Conservation (phyloP, 2,888 invertebrate genomes). For the Spatulosminthurus flaviceps region DNA sequence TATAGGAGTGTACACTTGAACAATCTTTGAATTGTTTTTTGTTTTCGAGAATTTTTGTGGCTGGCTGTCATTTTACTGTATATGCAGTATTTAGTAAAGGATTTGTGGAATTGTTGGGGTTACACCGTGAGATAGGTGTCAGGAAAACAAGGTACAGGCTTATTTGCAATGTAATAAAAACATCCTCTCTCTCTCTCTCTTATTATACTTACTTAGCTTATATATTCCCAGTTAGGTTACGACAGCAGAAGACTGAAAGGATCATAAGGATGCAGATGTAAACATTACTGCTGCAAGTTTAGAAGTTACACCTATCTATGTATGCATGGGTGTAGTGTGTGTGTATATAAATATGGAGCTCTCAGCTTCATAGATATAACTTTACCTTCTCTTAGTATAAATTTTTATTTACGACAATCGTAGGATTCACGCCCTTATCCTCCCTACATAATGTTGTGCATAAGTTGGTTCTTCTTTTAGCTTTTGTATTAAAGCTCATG, state of each 20-base stretch:
- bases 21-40: not conserved
- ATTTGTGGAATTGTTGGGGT: conserved; percentile 15
- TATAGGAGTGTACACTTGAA: too few relatives aligned
- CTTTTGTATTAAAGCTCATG: not conserved
- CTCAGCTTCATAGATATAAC: not conserved
- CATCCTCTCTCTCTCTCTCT: not conserved
- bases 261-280: too few relatives aligned
- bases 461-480: conserved; percentile 3
- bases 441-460: not conserved
- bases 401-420: conserved; percentile 8
- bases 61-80: not conserved
- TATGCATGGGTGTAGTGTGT: too few relatives aligned
- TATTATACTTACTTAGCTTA: too few relatives aligned
- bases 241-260: too few relatives aligned
- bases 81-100: not conserved
- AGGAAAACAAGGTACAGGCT: not conserved
- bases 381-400: not conserved
- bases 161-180: conserved; percentile 2
- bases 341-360: too few relatives aligned
- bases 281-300: too few relatives aligned
- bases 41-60: not conserved
- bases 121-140: conserved; percentile 24
- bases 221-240: too few relatives aligned
- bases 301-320: too few relatives aligned
- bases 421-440: conserved; percentile 23